Evolutionary conservation across 2,888 invertebrate species (phyloP).

Genomic region (Diogma glabrata): DNA sequence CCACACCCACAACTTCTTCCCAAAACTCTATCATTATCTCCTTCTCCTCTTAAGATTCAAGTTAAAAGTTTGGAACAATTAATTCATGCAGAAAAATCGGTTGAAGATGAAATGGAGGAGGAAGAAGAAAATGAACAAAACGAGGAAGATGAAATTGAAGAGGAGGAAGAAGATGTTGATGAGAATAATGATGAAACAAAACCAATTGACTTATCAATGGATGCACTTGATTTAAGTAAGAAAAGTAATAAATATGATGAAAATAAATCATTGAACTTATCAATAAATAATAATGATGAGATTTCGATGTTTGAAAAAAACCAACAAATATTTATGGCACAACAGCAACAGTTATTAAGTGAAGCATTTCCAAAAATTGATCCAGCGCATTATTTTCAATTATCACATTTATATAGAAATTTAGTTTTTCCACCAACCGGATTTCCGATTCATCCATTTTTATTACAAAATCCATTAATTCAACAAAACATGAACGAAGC

Average conservation of each 20-base stretch:
- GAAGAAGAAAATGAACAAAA: constrained; percentile 31
- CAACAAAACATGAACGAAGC: constrained; percentile 42
- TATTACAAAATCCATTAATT: constrained; percentile 45
- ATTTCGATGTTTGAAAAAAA: constrained; percentile 41
- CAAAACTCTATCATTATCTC: constrained; percentile 34
- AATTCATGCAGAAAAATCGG: constrained; percentile 37
- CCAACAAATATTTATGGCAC: constrained; percentile 48
- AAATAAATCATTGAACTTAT: constrained; percentile 22
- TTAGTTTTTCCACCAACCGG: constrained; percentile 45
- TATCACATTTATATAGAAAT: constrained; percentile 48
- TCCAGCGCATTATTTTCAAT: constrained; percentile 44
- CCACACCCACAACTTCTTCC: constrained; percentile 16
- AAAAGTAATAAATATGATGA: constrained; percentile 40
- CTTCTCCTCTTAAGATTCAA: constrained; percentile 43
- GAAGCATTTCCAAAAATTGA: constrained; percentile 49
- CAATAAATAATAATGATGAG: constrained; percentile 20
- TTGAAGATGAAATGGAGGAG: constrained; percentile 33
- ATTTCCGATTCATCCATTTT: constrained; percentile 53
- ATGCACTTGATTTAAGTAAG: constrained; percentile 73
- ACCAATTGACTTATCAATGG: constrained; percentile 64
- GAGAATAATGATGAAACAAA: constrained; percentile 37
- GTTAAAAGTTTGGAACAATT: constrained; percentile 53
- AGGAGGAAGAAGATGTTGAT: constrained; percentile 31
- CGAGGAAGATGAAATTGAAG: constrained; percentile 13
- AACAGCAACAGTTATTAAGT: constrained; percentile 55